A percentile compares a stretch with the other conserved stretches of the same genome.
Evolutionary conservation across 2,797 vertebrate genomes (phyloP).

Genomic region (Babyrousa celebensis): DNA sequence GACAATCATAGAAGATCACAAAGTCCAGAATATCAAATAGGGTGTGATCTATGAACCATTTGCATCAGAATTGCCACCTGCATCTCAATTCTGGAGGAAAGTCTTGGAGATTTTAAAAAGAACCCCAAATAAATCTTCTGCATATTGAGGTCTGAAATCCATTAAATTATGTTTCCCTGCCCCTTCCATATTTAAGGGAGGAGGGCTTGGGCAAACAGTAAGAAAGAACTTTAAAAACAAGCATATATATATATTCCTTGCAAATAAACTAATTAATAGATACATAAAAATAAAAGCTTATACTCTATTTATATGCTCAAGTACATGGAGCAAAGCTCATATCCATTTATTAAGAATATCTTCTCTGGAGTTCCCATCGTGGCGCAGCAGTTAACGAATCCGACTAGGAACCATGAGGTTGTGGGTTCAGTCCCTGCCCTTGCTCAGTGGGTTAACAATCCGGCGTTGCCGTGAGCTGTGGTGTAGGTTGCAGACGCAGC

Average conservation of each 20-base stretch:
- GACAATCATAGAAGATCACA: accelerated
- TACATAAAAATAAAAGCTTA: neutral
- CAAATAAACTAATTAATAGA: neutral
- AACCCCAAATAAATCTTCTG: neutral
- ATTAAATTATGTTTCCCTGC: neutral
- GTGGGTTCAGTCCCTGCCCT: no score
- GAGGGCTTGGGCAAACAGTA: neutral
- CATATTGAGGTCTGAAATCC: neutral
- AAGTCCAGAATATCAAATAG: neutral
- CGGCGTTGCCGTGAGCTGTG: no score
- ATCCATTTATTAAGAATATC: no score
- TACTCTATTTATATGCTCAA: neutral
- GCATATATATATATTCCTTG: neutral
- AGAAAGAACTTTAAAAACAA: neutral
- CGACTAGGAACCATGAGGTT: no score
- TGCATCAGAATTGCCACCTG: neutral
- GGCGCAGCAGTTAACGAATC: no score
- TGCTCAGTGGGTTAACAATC: no score
- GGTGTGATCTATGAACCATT: accelerated
- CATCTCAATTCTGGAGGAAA: neutral
- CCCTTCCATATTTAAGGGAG: neutral
- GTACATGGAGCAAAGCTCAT: neutral
- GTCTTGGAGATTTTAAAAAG: neutral
- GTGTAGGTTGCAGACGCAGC: no score
- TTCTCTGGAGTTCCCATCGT: no score